Conservation (phyloP, 2,797 vertebrate species). For the Notolepis coatsorum region DNA sequence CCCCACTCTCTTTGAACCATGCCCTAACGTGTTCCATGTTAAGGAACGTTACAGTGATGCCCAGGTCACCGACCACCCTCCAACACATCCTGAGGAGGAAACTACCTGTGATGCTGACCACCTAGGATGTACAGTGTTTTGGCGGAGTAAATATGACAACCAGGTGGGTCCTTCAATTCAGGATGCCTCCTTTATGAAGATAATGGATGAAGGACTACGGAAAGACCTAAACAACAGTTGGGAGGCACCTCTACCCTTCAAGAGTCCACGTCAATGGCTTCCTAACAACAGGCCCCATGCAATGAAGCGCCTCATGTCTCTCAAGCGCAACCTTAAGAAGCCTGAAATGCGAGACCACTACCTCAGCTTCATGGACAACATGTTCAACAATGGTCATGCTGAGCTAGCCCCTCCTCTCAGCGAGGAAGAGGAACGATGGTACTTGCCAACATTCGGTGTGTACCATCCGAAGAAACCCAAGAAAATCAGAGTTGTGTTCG, state of each 20-base stretch:
- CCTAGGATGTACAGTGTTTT: constrained; percentile 28
- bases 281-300: constrained; percentile 53
- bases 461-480: constrained; percentile 1
- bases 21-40: constrained; percentile 29
- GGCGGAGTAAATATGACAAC: constrained; percentile 31
- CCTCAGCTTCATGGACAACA: constrained; percentile 32
- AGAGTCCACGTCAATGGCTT: constrained; percentile 20
- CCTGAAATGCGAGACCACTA: constrained; percentile 23
- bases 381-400: constrained; percentile 13
- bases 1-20: not conserved
- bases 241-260: constrained; percentile 19
- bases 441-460: constrained; percentile 17
- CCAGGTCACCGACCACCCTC: not conserved
- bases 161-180: constrained; percentile 41
- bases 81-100: not conserved
- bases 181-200: constrained; percentile 28
- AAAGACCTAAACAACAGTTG: constrained; percentile 36
- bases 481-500: no score
- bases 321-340: constrained; percentile 40
- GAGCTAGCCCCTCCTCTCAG: constrained; percentile 31
- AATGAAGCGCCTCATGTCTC: constrained; percentile 31
- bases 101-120: constrained; percentile 13
- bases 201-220: constrained; percentile 27
- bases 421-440: constrained; percentile 17
- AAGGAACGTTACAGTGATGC: constrained; percentile 6